Base-by-base conservation (phyloP, 2,888 invertebrate genomes). In the Rhagonycha fulva region DNA sequence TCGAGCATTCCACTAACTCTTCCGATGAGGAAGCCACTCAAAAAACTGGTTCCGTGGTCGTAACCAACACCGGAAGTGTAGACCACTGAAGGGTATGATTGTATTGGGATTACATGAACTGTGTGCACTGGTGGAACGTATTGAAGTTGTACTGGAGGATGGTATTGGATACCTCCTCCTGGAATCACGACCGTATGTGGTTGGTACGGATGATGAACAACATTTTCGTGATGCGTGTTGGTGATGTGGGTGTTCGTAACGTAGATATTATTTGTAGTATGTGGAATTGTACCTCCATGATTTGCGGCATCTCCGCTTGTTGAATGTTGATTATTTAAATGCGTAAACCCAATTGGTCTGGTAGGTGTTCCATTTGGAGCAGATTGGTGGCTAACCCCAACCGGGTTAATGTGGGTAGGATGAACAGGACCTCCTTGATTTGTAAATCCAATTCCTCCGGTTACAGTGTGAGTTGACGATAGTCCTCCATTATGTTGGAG, bases 401-500 rank as follows among this genome's bases (percentile, higher is more conserved):
- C 14, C 1, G 62, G 62, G 12, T 62, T 62, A 62, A 62, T 19
- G 9, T 62, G 62, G 10, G 62, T 62, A 5, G 9, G 5, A 19
- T 14, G 62, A 19, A 19, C 23, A 62, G 14, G 14, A 3, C 19
- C 62, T 4, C 23, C 19, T 19, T 62, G 62, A 10, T 23, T 23
- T 14, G 12, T 47, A 68, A 68, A 67, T 61, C 70, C 70, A 62
- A 70, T 10, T 5, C 74, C 74, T 2, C 74, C 74, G 4, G 74
- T 74, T n/a, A 74, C 63, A 3, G 74, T 74, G 67, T 74, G 70
- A 47, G 73, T 73, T 9, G 14, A n/a, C 23, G 61, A 62, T 23
- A 73, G 62, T 9, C 68, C 30, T 7, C 30, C 26, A 19, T 24
- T 14, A 14, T 12, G 62, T 26, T 26, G 26, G 2, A 2, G 3